Base-by-base conservation (phyloP, 2,888 invertebrate genomes). In the Lomographa bimaculata region DNA sequence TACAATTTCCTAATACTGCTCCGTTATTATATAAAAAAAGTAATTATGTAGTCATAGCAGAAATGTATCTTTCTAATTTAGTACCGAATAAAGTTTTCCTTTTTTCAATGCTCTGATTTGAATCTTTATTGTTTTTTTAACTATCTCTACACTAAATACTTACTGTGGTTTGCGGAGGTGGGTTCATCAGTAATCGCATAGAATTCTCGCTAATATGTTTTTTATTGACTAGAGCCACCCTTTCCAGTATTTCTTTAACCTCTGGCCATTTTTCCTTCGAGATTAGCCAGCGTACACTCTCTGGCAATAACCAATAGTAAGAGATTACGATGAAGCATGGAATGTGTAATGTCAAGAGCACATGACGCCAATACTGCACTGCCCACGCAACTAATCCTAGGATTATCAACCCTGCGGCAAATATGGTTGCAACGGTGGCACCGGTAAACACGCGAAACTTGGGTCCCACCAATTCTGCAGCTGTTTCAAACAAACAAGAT, bases 271-370 rank as follows among this genome's bases (percentile, higher is more conserved):
- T 90, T 12, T 91, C 90, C 51, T 93, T 93, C 1, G 93, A 92
- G 4, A 95, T 73, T 8, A 95, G 85, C 96, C 96, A 96, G 47
- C 96, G 90, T 6, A 94, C 90, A 19, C 94, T 94, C 77, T 95
- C 94, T 0, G 72, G 57, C 4, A 85, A 48, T 1, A 94, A 54
- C 92, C 94, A 93, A 54, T 92, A 91, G 65, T 94, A 94, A 2
- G 85, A 63, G 24, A 95, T 63, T 32, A 94, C 85, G 0, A 94
- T 66, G 35, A 94, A 77, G 16, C 93, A 91, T 0, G 95, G 96
- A 0, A 91, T 83, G 60, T 95, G 94, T 9, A 94, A 74, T 0
- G 92, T 80, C 50, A 93, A 84, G 29, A 94, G 89, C 50, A 94
- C 78, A 48, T 89, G 78, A 44, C 93, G 90, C 95, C 96, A 96